Percentiles rank a stretch among this genome's conserved stretches.
Conservation (phyloP, 2,113 vertebrate genomes). For the Lamprologus callipterus region DNA sequence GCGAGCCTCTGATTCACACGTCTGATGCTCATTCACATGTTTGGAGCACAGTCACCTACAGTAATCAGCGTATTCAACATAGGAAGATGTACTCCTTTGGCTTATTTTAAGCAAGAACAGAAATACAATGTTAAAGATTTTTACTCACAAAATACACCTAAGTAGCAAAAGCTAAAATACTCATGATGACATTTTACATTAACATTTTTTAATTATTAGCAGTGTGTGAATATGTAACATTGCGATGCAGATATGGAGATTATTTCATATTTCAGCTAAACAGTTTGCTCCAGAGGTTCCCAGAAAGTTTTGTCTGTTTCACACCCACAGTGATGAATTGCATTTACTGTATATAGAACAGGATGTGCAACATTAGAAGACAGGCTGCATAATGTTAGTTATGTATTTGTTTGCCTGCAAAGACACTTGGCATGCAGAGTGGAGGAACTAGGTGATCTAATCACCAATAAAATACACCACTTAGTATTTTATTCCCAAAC, state of each 20-base stretch:
- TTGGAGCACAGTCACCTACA: background rate
- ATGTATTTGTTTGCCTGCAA: background rate
- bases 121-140: background rate
- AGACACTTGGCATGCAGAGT: background rate
- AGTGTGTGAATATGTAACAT: background rate
- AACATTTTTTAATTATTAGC: background rate
- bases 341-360: background rate
- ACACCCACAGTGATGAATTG: background rate
- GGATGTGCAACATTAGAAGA: background rate
- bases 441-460: background rate
- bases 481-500: background rate
- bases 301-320: background rate
- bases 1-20: background rate
- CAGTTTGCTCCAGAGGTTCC: background rate
- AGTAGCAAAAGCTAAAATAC: background rate
- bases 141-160: background rate
- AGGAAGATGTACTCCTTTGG: background rate
- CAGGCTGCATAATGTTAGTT: background rate
- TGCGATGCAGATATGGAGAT: background rate
- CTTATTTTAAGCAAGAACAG: background rate
- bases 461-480: background rate
- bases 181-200: background rate
- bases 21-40: conserved; percentile 3
- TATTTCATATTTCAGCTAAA: background rate
- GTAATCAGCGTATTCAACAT: background rate